Percentiles rank a stretch among this genome's conserved stretches.
Evolutionary conservation across 2,888 invertebrate species (phyloP).

Genomic region (Eupithecia pulchellata): DNA sequence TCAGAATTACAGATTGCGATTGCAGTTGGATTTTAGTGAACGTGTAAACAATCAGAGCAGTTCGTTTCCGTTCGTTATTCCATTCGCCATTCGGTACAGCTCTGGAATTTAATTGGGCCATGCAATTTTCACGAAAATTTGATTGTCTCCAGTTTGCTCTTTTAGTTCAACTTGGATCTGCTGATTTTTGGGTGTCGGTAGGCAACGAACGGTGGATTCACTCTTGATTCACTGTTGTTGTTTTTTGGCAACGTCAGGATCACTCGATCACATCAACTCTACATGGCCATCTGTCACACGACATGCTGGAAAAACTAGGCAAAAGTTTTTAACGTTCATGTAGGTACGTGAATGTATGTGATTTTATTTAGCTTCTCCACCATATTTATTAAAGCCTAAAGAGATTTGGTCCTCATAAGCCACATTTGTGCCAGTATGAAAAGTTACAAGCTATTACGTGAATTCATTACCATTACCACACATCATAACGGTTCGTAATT

Average conservation of each 20-base stretch:
- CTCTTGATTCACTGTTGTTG: not conserved
- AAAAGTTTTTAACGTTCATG: not conserved
- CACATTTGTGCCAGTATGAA: not conserved
- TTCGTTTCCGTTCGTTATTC: conserved; percentile 45
- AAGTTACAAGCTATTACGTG: not conserved
- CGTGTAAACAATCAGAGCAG: conserved; percentile 48
- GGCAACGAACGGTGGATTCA: not conserved
- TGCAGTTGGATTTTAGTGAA: conserved; percentile 34
- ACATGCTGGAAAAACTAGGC: not conserved
- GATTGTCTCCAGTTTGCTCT: conserved; percentile 46
- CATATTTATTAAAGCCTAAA: too few species aligned
- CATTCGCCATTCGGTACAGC: conserved; percentile 37
- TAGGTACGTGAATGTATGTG: too few species aligned
- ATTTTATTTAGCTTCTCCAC: too few species aligned
- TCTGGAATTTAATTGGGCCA: conserved; percentile 59
- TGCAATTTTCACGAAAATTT: conserved; percentile 56
- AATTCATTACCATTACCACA: conserved; percentile 6
- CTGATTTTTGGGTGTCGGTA: conserved; percentile 16
- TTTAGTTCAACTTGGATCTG: conserved; percentile 35
- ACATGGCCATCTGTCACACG: not conserved
- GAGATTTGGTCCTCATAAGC: too few species aligned
- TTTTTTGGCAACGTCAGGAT: not conserved
- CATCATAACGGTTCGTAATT: conserved; percentile 11
- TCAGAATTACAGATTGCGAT: conserved; percentile 10
- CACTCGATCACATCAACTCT: too few species aligned